Evolutionary conservation across 1,140 invertebrate species (phyloP).

Genomic region (Drosophila nasuta): DNA sequence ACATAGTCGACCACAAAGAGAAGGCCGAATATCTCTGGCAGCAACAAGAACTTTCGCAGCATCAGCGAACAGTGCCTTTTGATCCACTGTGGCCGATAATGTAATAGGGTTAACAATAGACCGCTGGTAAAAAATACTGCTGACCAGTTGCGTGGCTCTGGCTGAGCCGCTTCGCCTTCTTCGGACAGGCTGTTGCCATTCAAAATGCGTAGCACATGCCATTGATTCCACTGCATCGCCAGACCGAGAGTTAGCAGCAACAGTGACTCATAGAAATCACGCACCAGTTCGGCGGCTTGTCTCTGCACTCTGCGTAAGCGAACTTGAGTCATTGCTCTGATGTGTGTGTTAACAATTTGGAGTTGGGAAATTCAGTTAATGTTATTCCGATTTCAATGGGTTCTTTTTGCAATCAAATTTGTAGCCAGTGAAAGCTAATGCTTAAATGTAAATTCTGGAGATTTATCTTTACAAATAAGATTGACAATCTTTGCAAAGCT

Average conservation of each 20-base stretch:
- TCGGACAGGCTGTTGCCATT: slow-evolving; percentile 9
- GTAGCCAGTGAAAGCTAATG: too few relatives aligned
- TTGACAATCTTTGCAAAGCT: too few relatives aligned
- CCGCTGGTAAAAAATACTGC: slow-evolving; percentile 37
- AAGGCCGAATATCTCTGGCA: slow-evolving; percentile 21
- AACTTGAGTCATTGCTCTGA: neutral
- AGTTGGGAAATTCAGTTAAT: neutral
- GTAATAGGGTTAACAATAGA: slow-evolving; percentile 24
- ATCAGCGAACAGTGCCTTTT: neutral
- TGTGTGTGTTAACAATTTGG: slow-evolving; percentile 10
- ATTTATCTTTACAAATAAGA: too few relatives aligned
- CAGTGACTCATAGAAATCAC: slow-evolving; percentile 40
- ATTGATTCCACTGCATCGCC: slow-evolving; percentile 37
- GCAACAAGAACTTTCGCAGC: slow-evolving; percentile 23
- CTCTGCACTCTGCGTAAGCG: slow-evolving; percentile 10
- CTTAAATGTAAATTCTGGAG: too few relatives aligned
- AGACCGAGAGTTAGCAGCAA: slow-evolving; percentile 19
- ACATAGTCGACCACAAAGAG: slow-evolving; percentile 37
- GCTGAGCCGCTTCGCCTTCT: slow-evolving; percentile 7
- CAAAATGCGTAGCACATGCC: slow-evolving; percentile 22
- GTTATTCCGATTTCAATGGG: neutral
- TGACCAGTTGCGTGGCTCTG: slow-evolving; percentile 24
- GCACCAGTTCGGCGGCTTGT: slow-evolving; percentile 17
- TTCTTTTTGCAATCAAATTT: too few relatives aligned
- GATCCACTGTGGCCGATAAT: slow-evolving; percentile 22